phyloP scores from a whole-genome alignment of 2,113 vertebrate species.

The Climacteris rufus region DNA sequence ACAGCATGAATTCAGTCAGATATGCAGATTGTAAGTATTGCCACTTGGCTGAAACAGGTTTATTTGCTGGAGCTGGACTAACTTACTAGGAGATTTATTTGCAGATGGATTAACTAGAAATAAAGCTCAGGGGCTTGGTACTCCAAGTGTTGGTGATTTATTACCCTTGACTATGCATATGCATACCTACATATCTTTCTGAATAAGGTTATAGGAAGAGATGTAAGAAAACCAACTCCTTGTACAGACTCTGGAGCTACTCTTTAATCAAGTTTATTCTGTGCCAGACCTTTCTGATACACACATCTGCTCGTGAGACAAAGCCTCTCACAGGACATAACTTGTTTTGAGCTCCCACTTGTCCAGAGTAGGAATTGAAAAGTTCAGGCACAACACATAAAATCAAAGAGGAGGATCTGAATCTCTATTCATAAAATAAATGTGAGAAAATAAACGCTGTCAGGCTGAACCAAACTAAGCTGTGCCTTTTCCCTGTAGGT shows the following conservation, averaged over 20 bases:
- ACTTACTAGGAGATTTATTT: background rate
- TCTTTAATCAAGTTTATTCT: background rate
- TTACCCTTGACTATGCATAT: background rate
- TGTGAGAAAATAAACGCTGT: background rate
- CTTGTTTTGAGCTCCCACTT: background rate
- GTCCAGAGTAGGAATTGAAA: background rate
- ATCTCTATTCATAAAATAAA: background rate
- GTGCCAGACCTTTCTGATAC: background rate
- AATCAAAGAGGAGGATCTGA: background rate
- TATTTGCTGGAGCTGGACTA: background rate
- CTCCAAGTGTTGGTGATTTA: background rate
- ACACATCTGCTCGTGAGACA: background rate
- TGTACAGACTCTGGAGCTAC: background rate
- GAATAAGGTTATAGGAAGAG: background rate
- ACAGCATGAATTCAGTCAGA: background rate
- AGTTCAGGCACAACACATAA: background rate
- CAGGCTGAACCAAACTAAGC: background rate
- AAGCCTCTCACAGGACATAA: accelerated
- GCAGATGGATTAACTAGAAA: background rate
- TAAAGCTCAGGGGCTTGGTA: background rate
- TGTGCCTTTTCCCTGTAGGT: background rate
- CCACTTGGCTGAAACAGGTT: background rate
- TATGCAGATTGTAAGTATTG: background rate
- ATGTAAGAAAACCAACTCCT: background rate
- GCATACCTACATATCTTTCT: background rate